Evolutionary conservation across 1,140 invertebrate species (phyloP).

Genomic region (Drosophila punjabiensis): DNA sequence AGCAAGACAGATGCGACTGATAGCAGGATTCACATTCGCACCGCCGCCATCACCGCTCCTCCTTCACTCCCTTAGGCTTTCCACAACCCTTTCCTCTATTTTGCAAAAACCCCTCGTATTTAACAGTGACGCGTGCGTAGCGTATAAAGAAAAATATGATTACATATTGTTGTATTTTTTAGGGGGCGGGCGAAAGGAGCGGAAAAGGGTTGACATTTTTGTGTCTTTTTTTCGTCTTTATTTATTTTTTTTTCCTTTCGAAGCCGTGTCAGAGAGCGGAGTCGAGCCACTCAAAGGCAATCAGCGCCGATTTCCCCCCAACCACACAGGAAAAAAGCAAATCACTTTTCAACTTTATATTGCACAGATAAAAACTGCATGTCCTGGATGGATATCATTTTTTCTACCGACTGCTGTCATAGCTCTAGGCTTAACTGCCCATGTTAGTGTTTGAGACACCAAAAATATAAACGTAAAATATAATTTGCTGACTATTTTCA

Average conservation of each 20-base stretch:
- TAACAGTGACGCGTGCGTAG: constrained; percentile 60
- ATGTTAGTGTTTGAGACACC: background rate
- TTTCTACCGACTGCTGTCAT: background rate
- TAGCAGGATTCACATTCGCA: constrained; percentile 72
- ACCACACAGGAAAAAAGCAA: constrained; percentile 33
- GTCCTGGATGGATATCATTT: background rate
- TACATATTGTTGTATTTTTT: constrained; percentile 70
- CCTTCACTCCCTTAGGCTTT: background rate
- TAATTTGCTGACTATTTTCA: background rate
- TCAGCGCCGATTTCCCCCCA: constrained; percentile 47
- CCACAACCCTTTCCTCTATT: constrained; percentile 1
- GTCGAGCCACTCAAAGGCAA: constrained; percentile 71
- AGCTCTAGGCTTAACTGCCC: background rate
- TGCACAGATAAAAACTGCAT: constrained; percentile 19
- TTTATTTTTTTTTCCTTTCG: constrained; percentile 26
- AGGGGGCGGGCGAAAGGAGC: constrained; percentile 6
- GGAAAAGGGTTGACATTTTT: constrained; percentile 76
- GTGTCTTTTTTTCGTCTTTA: constrained; percentile 36
- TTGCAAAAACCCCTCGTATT: constrained; percentile 2
- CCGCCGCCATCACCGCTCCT: background rate
- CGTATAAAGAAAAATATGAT: constrained; percentile 75
- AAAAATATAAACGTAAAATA: background rate
- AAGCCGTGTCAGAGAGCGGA: constrained; percentile 35
- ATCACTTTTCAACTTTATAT: background rate
- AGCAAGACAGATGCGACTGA: constrained; percentile 73